Conservation (phyloP, 2,888 invertebrate genomes). For the Lordiphosa andalusiaca region DNA sequence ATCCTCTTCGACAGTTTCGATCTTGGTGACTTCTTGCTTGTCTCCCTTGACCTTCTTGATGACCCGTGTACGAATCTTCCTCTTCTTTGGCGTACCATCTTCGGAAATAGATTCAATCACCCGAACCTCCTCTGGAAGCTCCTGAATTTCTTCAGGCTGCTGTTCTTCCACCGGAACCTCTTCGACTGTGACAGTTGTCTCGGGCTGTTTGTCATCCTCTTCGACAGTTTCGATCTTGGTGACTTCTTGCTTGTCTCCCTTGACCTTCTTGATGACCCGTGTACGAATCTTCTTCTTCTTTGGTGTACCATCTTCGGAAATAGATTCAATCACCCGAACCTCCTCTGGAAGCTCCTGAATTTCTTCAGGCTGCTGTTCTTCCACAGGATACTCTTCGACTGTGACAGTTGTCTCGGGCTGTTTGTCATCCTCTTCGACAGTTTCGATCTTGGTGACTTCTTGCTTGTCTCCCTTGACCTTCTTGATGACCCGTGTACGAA, state of each 20-base stretch:
- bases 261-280: constrained; percentile 32
- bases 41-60: constrained; percentile 8
- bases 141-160: neutral
- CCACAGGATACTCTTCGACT: constrained; percentile 36
- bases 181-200: constrained; percentile 40
- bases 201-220: constrained; percentile 45
- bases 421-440: constrained; percentile 34
- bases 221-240: constrained; percentile 50
- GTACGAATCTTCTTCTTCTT: constrained; percentile 35
- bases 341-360: constrained; percentile 39
- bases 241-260: constrained; percentile 42
- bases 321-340: constrained; percentile 27
- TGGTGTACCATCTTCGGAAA: constrained; percentile 26
- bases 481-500: constrained; percentile 33
- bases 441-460: constrained; percentile 36
- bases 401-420: constrained; percentile 42
- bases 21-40: constrained; percentile 9
- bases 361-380: constrained; percentile 20
- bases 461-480: constrained; percentile 38
- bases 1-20: constrained; percentile 4
- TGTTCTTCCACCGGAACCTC: constrained; percentile 27
- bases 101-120: neutral
- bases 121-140: neutral
- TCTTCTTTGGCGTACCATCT: constrained; percentile 1
- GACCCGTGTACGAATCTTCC: constrained; percentile 3